Evolutionary conservation across 2,797 vertebrate species (phyloP), one percentile per base, ranked within the genome.

Genomic region (Sciurus carolinensis): DNA sequence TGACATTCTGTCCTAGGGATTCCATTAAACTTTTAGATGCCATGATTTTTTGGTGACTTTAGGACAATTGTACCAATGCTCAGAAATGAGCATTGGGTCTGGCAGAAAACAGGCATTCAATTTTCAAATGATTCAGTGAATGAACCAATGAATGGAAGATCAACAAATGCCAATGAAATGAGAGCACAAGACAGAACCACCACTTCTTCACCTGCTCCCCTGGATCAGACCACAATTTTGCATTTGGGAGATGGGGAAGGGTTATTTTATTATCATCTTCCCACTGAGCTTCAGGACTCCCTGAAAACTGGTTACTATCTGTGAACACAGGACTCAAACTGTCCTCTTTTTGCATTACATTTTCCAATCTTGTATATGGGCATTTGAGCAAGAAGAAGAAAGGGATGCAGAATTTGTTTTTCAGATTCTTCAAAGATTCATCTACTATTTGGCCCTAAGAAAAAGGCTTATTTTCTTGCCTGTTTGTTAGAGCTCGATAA

Each of bases 21-120:
- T 88, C 47, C 47, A 90, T 72, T 76, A 76, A 73, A 75, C 11
- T 17, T 50, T 90, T n/a, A 73, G 50, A 89, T 52, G 59, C 17
- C 42, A 7, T 69, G 57, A 86, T 33, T 79, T 92, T 83, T 79
- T 81, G 86, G 28, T 87, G 72, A 77, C n/a, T 96, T 87, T 52
- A 91, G 15, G 33, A 64, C 64, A 50, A 76, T 54, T n/a, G 66
- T 36, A 64, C 47, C 39, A 39, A 39, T 39, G 39, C 39, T 26
- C 20, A 54, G 71, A 11, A 80, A 81, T 76, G 50, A 87, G 26
- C 17, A 66, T 17, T 30, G 22, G 2, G 30, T 17, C n/a, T 54
- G 26, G 42, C 30, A 73, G 39, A 95, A 93, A 90, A 87, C 1
- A 72, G 52, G 33, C 11, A 67, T n/a, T 91, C 87, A 18, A 4